Percentiles rank a stretch among this genome's conserved stretches.
Conservation (phyloP, 2,797 vertebrate genomes). For the Cryptoblepharus egeriae region DNA sequence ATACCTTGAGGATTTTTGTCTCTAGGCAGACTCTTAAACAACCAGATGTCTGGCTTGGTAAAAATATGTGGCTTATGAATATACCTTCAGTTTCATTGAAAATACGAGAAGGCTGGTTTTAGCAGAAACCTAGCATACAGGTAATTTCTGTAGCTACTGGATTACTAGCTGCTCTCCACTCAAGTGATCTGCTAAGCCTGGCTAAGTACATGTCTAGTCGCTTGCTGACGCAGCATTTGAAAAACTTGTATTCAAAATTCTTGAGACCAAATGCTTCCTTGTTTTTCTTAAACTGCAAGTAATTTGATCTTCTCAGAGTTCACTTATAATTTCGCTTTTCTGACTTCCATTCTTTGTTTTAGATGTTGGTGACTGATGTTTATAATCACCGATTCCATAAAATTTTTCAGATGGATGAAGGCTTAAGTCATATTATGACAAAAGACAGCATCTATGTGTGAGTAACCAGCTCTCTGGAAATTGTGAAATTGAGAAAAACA, state of each 20-base stretch:
- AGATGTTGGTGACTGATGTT: conserved; percentile 98
- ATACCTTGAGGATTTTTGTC: background rate
- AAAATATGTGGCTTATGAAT: background rate
- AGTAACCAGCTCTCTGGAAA: conserved; percentile 69
- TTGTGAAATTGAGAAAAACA: background rate
- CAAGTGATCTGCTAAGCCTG: background rate
- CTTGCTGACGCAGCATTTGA: background rate
- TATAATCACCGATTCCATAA: conserved; percentile 99
- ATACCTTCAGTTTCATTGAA: background rate
- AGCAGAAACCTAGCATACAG: background rate
- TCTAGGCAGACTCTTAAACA: background rate
- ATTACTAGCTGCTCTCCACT: background rate
- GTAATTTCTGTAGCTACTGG: background rate
- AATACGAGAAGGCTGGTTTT: background rate
- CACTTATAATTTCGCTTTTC: conserved; percentile 15
- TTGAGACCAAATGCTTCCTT: background rate
- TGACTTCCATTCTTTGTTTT: conserved; percentile 52
- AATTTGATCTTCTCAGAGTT: conserved; percentile 7
- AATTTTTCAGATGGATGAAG: conserved; percentile 93
- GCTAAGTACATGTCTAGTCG: background rate
- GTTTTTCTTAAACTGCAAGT: conserved; percentile 37
- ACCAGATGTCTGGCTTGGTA: background rate
- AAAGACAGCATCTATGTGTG: conserved; percentile 98
- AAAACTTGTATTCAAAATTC: background rate
- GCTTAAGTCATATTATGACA: conserved; percentile 93